phyloP scores from a whole-genome alignment of 2,797 vertebrate genomes.

The Prunella strophiata region DNA sequence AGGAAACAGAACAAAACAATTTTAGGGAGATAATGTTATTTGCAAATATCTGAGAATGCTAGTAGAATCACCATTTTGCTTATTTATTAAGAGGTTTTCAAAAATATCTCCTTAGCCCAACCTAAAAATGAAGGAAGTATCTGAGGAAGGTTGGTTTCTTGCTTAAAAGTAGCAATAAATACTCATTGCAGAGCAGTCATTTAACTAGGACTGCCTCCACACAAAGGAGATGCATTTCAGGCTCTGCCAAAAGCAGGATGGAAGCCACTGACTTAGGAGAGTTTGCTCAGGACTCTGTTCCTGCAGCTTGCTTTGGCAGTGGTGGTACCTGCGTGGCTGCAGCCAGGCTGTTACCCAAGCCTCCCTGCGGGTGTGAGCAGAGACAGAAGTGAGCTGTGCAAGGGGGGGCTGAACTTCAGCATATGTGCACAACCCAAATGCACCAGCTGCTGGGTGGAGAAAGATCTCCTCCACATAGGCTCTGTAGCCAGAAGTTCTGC shows the following conservation, averaged over 20 bases:
- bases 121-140: background rate
- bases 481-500: background rate
- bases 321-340: background rate
- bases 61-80: background rate
- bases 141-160: background rate
- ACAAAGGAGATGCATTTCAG: background rate
- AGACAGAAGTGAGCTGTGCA: background rate
- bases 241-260: background rate
- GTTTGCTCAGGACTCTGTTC: background rate
- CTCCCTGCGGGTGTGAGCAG: accelerated
- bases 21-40: background rate
- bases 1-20: slow-evolving; percentile 4
- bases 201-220: background rate
- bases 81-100: background rate
- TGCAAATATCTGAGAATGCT: background rate
- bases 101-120: background rate
- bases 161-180: background rate
- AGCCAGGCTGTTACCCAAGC: background rate
- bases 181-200: background rate
- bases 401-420: background rate
- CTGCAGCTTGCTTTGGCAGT: background rate
- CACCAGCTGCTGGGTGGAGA: background rate
- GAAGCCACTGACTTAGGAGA: background rate
- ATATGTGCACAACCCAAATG: background rate
- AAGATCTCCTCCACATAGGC: background rate